phyloP scores from a whole-genome alignment of 1,140 invertebrate species.

The Drosophila melanica region DNA sequence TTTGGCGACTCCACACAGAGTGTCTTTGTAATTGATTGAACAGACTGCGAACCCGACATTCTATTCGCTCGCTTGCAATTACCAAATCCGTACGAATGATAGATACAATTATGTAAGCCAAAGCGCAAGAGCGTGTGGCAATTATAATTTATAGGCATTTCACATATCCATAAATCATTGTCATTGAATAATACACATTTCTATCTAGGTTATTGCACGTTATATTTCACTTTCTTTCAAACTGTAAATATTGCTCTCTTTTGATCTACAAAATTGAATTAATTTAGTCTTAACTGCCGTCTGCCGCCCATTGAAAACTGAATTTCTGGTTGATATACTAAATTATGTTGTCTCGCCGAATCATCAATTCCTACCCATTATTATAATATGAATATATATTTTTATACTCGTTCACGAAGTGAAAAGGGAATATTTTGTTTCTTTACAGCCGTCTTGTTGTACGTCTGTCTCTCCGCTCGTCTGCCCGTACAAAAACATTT shows the following conservation, averaged over 20 bases:
- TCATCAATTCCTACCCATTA: no score
- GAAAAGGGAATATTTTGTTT: no score
- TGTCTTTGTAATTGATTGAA: conserved; percentile 52
- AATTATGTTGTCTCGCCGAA: no score
- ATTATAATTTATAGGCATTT: conserved; percentile 13
- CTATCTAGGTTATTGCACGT: neutral
- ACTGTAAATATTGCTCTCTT: neutral
- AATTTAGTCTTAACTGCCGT: no score
- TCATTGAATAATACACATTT: conserved; percentile 5
- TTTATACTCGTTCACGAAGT: no score
- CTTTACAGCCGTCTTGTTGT: no score
- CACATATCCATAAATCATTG: conserved; percentile 18
- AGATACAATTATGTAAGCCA: conserved; percentile 13
- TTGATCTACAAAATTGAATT: neutral
- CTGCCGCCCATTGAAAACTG: no score
- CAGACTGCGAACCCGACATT: conserved; percentile 33
- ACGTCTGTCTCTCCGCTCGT: no score
- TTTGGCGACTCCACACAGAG: conserved; percentile 10
- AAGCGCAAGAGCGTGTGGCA: conserved; percentile 7
- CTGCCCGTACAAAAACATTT: no score
- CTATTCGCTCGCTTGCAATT: conserved; percentile 22
- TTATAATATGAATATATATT: no score
- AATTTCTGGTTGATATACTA: no score
- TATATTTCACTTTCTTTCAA: conserved; percentile 15
- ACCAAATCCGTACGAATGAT: conserved; percentile 16